Evolutionary conservation across 2,113 vertebrate genomes (phyloP).

Genomic region (Corythoichthys haematopterus): DNA sequence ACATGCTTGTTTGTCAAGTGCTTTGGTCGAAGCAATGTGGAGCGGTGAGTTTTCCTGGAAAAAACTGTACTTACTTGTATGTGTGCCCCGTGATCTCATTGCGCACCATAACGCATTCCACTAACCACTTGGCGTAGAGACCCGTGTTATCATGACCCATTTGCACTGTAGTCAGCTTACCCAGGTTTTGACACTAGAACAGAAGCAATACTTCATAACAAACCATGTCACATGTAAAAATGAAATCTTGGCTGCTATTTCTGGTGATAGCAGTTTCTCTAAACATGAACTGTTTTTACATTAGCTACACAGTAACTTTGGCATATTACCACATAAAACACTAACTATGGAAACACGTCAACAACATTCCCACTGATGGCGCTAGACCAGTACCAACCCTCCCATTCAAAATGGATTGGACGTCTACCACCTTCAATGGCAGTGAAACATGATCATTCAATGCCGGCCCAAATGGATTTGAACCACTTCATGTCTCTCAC

Average conservation of each 20-base stretch:
- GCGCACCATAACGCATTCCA: conserved; percentile 91
- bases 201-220: background rate
- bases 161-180: conserved; percentile 95
- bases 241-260: background rate
- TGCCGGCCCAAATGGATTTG: too few species aligned
- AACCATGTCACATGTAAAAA: background rate
- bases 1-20: background rate
- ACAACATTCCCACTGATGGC: too few species aligned
- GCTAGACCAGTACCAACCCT: too few species aligned
- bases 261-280: background rate
- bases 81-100: conserved; percentile 97
- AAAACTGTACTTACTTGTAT: conserved; percentile 80
- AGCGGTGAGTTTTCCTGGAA: background rate
- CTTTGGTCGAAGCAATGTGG: background rate
- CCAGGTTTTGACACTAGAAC: conserved; percentile 91
- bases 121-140: conserved; percentile 95
- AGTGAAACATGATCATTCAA: too few species aligned
- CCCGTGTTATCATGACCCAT: conserved; percentile 98
- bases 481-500: too few species aligned
- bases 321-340: too few species aligned
- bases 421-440: too few species aligned
- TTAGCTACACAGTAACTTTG: too few species aligned
- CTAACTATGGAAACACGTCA: too few species aligned
- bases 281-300: background rate
- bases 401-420: too few species aligned